A percentile compares a stretch with the other conserved stretches of the same genome.
Conservation (phyloP, 2,888 invertebrate species). For the Cheilosia urbana region DNA sequence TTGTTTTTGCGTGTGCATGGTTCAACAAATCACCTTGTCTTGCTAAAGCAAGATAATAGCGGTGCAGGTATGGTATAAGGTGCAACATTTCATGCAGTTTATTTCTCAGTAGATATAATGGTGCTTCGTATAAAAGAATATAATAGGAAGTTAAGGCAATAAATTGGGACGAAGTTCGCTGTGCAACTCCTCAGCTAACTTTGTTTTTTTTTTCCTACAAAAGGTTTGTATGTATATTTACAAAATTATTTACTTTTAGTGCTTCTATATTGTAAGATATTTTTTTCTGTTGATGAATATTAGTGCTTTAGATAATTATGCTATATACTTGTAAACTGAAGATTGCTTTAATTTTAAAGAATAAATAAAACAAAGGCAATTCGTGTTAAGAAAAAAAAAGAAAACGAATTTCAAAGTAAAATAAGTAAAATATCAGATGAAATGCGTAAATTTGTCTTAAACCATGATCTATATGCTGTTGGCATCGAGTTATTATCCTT, state of each 20-base stretch:
- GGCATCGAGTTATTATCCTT: too few relatives aligned
- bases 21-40: constrained; percentile 64
- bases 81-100: constrained; percentile 65
- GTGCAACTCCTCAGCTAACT: constrained; percentile 85
- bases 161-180: constrained; percentile 17
- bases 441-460: too few relatives aligned
- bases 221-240: constrained; percentile 14
- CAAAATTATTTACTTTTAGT: background rate
- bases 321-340: constrained; percentile 32
- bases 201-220: constrained; percentile 36
- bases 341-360: background rate
- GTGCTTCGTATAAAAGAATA: constrained; percentile 51
- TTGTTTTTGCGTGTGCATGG: constrained; percentile 55
- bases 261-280: background rate
- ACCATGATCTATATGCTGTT: too few relatives aligned
- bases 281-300: background rate
- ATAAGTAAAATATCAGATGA: too few relatives aligned
- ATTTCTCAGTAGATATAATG: constrained; percentile 36
- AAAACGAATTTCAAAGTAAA: too few relatives aligned
- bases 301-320: constrained; percentile 31
- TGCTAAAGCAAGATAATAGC: constrained; percentile 51
- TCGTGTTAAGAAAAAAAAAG: background rate
- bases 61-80: constrained; percentile 64
- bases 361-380: background rate
- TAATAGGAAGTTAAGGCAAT: background rate